Base-by-base conservation (phyloP, 1,140 invertebrate species). In the Drosophila santomea region DNA sequence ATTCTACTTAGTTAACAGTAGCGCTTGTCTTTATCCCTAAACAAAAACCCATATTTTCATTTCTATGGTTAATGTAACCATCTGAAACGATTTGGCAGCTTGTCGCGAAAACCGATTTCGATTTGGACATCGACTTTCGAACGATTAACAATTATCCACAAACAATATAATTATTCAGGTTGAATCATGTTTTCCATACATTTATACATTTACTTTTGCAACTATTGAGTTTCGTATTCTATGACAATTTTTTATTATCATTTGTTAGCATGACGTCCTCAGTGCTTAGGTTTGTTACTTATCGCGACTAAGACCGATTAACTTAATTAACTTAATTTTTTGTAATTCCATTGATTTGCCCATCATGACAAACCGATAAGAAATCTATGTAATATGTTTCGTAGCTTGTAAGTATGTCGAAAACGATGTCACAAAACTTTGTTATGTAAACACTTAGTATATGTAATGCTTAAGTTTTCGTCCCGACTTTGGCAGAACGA, bases 241-340 rank as follows among this genome's bases (percentile, higher is more conserved):
- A 12, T 63, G 15, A 47, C 32, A 44, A 35, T 23, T 67, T 66
- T 48, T 64, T 44, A 28, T 74, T 72, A 59, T 59, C 38, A 68
- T 54, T 69, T 45, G 61, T 68, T 66, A 45, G 41, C 36, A 50
- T 48, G 36, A 67, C 45, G 59, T 64, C 59, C 64, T 67, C 64
- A 69, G 36, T 71, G 64, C 32, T 71, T 71, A 71, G 67, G 64
- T 71, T 71, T 71, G 66, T 71, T 68, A 71, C 64, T 58, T 71
- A 69, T 23, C 64, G 45, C 28, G 28, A 44, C 51, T 12, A 69
- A 45, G 41, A 66, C 11, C 61, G 61, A 67, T 48, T n/a, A 44
- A 47, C 48, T 66, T 71, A 69, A 48, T 68, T 32, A 32, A 32
- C 32, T 32, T 32, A 32, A 32, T 32, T 32, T 71, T 68, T 25